Evolutionary conservation across 1,140 invertebrate genomes (phyloP).

Genomic region (Copidosoma floridanum): DNA sequence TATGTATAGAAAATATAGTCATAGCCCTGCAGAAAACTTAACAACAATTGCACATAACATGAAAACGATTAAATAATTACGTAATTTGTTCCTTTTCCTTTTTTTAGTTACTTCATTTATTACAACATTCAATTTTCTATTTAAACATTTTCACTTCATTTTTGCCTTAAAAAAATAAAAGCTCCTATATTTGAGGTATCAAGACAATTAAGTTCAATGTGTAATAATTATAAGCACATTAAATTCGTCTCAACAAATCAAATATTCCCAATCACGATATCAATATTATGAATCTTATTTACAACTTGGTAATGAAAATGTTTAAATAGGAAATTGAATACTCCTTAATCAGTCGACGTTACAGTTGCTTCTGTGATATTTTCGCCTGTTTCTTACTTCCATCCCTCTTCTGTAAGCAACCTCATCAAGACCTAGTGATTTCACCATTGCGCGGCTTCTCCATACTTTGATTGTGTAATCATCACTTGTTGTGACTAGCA

Average conservation of each 20-base stretch:
- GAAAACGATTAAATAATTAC: slow-evolving; percentile 10
- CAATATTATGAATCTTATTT: slow-evolving; percentile 11
- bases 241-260: slow-evolving; percentile 1
- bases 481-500: slow-evolving; percentile 85
- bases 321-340: slow-evolving; percentile 54
- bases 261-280: neutral
- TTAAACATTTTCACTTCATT: slow-evolving; percentile 32
- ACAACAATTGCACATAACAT: slow-evolving; percentile 9
- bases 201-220: slow-evolving; percentile 14
- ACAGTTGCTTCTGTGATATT: slow-evolving; percentile 44
- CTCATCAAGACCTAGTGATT: slow-evolving; percentile 48
- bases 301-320: slow-evolving; percentile 2
- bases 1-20: slow-evolving; percentile 24
- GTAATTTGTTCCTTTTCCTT: neutral
- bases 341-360: slow-evolving; percentile 53
- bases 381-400: slow-evolving; percentile 50
- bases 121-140: slow-evolving; percentile 50
- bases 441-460: slow-evolving; percentile 58
- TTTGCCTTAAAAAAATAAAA: slow-evolving; percentile 4
- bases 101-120: slow-evolving; percentile 26
- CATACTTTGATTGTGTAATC: slow-evolving; percentile 80
- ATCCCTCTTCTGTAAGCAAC: slow-evolving; percentile 42
- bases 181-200: slow-evolving; percentile 3
- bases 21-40: slow-evolving; percentile 21
- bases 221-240: neutral